These are phyloP conservation scores for Azorinus chamasolen DNA, from an alignment of 2,888 invertebrate genomes.

Conservation along the genomic window DNA sequence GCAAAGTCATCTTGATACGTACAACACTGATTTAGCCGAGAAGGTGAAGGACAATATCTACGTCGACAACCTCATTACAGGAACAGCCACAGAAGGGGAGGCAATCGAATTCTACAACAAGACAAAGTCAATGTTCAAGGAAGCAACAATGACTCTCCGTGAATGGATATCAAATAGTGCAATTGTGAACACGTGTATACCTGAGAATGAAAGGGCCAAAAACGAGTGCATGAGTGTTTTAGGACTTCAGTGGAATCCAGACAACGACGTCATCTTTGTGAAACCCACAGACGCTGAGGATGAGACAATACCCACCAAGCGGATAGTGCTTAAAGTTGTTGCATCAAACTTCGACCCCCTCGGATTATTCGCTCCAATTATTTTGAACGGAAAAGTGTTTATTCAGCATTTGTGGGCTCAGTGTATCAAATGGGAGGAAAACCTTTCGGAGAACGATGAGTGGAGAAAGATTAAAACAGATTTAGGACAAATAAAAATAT, in stretches of 20 bases:
- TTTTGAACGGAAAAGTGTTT: slow-evolving; percentile 18
- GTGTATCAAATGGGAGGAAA: slow-evolving; percentile 5
- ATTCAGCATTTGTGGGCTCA: slow-evolving; percentile 20
- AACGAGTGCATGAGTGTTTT: slow-evolving; percentile 17
- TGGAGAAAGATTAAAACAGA: slow-evolving; percentile 1
- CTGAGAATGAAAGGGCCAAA: slow-evolving; percentile 10
- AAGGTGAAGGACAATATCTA: slow-evolving; percentile 10
- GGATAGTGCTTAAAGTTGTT: slow-evolving; percentile 14
- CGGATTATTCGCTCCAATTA: slow-evolving; percentile 10
- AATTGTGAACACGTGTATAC: background rate
- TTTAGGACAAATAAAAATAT: background rate
- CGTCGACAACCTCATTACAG: slow-evolving; percentile 14
- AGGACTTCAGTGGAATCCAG: slow-evolving; percentile 29
- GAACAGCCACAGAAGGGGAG: background rate
- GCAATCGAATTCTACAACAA: slow-evolving; percentile 8
- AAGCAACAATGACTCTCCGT: slow-evolving; percentile 3
- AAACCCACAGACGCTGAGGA: background rate
- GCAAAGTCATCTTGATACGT: slow-evolving; percentile 22
- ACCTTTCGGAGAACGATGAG: background rate
- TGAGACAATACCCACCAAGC: slow-evolving; percentile 2
- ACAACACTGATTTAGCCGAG: background rate
- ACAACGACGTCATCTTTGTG: slow-evolving; percentile 7
- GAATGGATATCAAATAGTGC: slow-evolving; percentile 2
- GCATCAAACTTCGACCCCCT: slow-evolving; percentile 18
- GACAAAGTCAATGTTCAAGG: background rate